phyloP scores from a whole-genome alignment of 2,888 invertebrate genomes.

The Empis stercorea region DNA sequence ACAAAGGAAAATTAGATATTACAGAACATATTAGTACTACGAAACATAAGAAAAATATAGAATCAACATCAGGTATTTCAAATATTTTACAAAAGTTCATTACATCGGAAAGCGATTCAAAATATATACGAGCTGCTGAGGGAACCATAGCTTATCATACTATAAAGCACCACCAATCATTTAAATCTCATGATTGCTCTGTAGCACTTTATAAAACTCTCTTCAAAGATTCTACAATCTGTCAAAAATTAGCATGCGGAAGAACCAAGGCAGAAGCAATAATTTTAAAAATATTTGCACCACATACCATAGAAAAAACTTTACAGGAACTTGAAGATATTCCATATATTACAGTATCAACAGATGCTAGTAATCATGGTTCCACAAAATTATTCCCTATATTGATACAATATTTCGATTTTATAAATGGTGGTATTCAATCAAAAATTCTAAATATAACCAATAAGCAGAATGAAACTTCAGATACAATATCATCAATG shows the following conservation, averaged over 20 bases:
- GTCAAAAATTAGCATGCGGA: background rate
- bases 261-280: slow-evolving; percentile 1
- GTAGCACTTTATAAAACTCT: too few species aligned
- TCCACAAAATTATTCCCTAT: background rate
- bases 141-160: slow-evolving; percentile 1
- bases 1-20: background rate
- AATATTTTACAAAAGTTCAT: background rate
- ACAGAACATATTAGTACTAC: background rate
- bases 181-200: slow-evolving; percentile 1
- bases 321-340: background rate
- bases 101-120: too few species aligned
- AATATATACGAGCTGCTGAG: background rate
- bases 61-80: background rate
- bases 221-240: too few species aligned
- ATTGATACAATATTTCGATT: slow-evolving; percentile 1
- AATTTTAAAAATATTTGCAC: too few species aligned
- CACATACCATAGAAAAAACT: too few species aligned
- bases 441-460: too few species aligned
- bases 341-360: background rate
- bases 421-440: too few species aligned
- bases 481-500: too few species aligned
- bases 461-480: too few species aligned
- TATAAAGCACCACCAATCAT: background rate
- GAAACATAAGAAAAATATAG: slow-evolving; percentile 1
- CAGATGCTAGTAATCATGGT: slow-evolving; percentile 4